phyloP scores from a whole-genome alignment of 2,113 vertebrate species.

The Alosa alosa region DNA sequence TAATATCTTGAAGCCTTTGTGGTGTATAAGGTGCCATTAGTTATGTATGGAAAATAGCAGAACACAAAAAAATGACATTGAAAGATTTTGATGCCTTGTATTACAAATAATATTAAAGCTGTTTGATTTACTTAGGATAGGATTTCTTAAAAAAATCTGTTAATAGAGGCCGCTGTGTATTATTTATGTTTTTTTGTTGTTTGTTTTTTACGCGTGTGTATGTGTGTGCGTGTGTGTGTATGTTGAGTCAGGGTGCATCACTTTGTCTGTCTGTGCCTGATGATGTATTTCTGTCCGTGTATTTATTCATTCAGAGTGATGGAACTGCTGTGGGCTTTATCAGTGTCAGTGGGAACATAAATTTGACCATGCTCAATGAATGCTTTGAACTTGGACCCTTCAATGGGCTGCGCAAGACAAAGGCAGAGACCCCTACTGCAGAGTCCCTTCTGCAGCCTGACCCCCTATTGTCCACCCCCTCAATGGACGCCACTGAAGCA shows the following conservation, averaged over 20 bases:
- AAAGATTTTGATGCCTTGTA: neutral
- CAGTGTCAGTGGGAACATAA: slow-evolving; percentile 70
- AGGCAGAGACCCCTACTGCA: slow-evolving; percentile 52
- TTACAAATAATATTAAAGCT: neutral
- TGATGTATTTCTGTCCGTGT: neutral
- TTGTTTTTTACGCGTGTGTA: neutral
- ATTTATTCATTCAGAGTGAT: slow-evolving; percentile 65
- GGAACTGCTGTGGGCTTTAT: slow-evolving; percentile 80
- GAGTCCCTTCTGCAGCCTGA: neutral
- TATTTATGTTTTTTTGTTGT: neutral
- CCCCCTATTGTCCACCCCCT: slow-evolving; percentile 3
- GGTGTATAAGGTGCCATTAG: neutral
- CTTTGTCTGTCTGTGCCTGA: neutral
- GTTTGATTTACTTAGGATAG: neutral
- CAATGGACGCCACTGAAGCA: neutral
- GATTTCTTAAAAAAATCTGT: neutral
- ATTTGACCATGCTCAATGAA: slow-evolving; percentile 69
- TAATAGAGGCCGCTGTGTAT: neutral
- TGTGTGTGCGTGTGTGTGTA: neutral
- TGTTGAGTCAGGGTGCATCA: neutral
- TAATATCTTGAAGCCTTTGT: neutral
- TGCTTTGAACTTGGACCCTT: slow-evolving; percentile 80
- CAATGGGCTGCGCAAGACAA: slow-evolving; percentile 70
- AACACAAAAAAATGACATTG: neutral
- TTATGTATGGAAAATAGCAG: neutral